A percentile compares a stretch with the other conserved stretches of the same genome.
Evolutionary conservation across 2,797 vertebrate species (phyloP).

Genomic region (Artibeus jamaicensis): DNA sequence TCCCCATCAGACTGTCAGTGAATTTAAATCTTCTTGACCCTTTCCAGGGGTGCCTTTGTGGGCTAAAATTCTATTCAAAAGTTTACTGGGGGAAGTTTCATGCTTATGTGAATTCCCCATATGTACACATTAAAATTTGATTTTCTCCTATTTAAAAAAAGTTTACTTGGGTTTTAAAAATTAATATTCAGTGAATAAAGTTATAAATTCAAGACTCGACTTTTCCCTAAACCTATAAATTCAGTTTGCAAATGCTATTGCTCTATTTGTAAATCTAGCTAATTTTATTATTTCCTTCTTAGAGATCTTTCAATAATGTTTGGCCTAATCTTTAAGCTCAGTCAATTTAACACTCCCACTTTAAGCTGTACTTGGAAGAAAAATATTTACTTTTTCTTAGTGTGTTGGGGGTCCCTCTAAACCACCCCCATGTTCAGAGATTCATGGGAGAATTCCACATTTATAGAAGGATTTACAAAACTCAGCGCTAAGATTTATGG

Average conservation of each 20-base stretch:
- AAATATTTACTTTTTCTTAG: not conserved
- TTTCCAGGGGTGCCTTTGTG: not conserved
- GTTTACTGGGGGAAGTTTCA: not conserved
- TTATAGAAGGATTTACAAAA: not conserved
- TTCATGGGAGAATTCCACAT: not conserved
- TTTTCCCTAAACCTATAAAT: not conserved
- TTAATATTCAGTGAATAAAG: not conserved
- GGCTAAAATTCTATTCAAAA: not conserved
- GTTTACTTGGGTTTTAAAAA: not conserved
- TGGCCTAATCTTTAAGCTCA: not conserved
- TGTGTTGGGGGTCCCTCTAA: not conserved
- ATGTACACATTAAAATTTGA: not conserved
- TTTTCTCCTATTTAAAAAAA: not conserved
- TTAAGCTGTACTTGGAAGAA: not conserved
- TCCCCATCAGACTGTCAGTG: too few relatives aligned
- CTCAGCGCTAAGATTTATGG: not conserved
- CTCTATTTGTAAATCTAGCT: not conserved
- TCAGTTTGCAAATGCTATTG: not conserved
- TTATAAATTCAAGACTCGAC: not conserved
- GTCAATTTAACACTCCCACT: not conserved
- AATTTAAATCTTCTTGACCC: not conserved
- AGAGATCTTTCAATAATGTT: not conserved
- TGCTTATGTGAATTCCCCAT: not conserved
- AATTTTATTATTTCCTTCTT: conserved; percentile 5
- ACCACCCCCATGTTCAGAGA: not conserved